Conservation (phyloP, 2,113 vertebrate genomes). For the Trinectes maculatus region DNA sequence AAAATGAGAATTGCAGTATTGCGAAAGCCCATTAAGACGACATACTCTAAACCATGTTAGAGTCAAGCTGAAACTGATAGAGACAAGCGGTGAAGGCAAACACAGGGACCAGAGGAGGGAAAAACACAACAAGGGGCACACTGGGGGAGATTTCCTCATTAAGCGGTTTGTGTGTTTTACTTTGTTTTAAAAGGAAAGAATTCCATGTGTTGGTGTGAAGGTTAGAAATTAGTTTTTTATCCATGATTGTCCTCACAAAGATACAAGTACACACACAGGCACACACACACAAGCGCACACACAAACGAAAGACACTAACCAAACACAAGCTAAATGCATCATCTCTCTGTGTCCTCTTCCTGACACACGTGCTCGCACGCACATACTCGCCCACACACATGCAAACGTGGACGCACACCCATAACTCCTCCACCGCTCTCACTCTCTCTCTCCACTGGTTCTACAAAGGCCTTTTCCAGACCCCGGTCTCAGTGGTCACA, state of each 20-base stretch:
- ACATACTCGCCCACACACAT: neutral
- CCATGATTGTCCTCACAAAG: no score
- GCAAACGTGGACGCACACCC: constrained; percentile 9
- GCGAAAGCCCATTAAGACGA: constrained; percentile 43
- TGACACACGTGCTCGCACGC: neutral
- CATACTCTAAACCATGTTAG: constrained; percentile 35
- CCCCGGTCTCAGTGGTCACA: constrained; percentile 70
- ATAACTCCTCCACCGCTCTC: neutral
- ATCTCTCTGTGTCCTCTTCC: neutral
- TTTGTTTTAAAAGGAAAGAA: constrained; percentile 26
- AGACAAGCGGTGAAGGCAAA: constrained; percentile 46
- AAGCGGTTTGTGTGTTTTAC: constrained; percentile 49
- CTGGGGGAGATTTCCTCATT: constrained; percentile 63
- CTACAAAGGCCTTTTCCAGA: constrained; percentile 46
- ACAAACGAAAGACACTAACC: neutral
- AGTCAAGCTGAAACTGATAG: constrained; percentile 44
- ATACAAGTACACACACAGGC: neutral
- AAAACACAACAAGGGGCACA: constrained; percentile 51
- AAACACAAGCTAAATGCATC: constrained; percentile 15
- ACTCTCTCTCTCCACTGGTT: constrained; percentile 5
- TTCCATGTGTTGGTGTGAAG: constrained; percentile 7
- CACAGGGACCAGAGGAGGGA: constrained; percentile 31
- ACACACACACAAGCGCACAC: neutral
- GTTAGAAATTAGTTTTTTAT: no score
- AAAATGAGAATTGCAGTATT: neutral